Base-by-base conservation (phyloP, 2,797 vertebrate species). In the Pseudochaenichthys georgianus region DNA sequence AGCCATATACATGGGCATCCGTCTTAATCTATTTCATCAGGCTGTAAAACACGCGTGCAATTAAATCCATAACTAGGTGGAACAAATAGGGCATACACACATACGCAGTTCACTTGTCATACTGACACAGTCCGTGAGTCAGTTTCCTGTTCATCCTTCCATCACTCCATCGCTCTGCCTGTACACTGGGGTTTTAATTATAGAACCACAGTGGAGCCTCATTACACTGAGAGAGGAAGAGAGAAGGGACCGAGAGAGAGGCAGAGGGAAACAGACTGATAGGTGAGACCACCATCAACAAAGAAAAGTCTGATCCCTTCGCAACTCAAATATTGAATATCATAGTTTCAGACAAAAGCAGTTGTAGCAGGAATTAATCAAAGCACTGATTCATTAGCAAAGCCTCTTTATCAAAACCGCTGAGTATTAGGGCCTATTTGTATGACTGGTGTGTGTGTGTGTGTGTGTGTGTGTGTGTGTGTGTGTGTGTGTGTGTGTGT, bases 131-230 rank as follows among this genome's bases (percentile, higher is more conserved):
- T 70, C 83, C 53, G 73, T 74, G 78, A 80, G 69, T 83, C 86
- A 78, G 81, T 73, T 83, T 88, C 73, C 85, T 84, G 84, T 83
- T 82, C 66, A 73, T 82, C 87, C 77, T 76, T 84, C 79, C 67
- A 77, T 88, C 85, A 70, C 77, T 71, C 75, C 58, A 68, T 88
- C 81, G 73, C 72, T 79, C 68, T 55, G 43, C 88, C 77, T 71
- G 71, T 70, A 86, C 84, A 87, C 85, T 70, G 62, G 84, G 89
- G 87, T 87, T 91, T 91, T 87, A 92, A 92, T 92, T 90, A 92
- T 81, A 84, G 79, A 85, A 84, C 48, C 81, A 65, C 71, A 75
- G 77, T 83, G 73, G 72, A 87, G 83, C 81, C 74, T 89, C 80
- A 91, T 89, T 87, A 90, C 80, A 78, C 46, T 31, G 62, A 65